phyloP scores from a whole-genome alignment of 2,113 vertebrate genomes.

The Sinocyclocheilus maitianheensis region DNA sequence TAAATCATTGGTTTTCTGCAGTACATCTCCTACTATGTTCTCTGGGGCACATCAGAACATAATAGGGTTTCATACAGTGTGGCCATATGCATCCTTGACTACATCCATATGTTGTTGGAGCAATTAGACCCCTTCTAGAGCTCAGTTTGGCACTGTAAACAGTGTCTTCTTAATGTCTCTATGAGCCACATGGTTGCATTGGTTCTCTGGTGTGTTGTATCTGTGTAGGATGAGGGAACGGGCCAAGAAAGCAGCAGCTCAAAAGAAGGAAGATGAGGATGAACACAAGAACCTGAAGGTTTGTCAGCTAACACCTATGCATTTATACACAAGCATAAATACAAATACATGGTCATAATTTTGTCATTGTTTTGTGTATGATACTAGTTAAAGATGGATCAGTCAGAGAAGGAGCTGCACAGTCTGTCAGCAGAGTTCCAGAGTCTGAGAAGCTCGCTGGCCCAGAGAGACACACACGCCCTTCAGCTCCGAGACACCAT shows the following conservation, averaged over 20 bases:
- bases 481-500: slow-evolving; percentile 81
- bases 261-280: slow-evolving; percentile 77
- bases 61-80: background rate
- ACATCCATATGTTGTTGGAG: background rate
- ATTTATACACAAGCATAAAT: background rate
- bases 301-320: background rate
- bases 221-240: slow-evolving; percentile 80
- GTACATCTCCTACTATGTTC: background rate
- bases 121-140: background rate
- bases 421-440: slow-evolving; percentile 81
- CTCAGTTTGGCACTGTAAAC: background rate
- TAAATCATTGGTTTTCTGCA: background rate
- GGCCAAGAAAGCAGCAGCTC: slow-evolving; percentile 73
- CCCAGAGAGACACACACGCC: slow-evolving; percentile 79
- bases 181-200: background rate
- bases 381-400: slow-evolving; percentile 72
- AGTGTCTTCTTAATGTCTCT: slow-evolving; percentile 13
- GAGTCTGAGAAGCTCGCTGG: slow-evolving; percentile 75
- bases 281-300: slow-evolving; percentile 83
- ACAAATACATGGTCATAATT: background rate
- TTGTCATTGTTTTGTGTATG: background rate
- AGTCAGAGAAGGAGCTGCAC: slow-evolving; percentile 76
- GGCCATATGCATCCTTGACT: background rate
- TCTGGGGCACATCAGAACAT: background rate
- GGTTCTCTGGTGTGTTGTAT: slow-evolving; percentile 7